Base-by-base conservation (phyloP, 30 jellyfish, hydroid and myxozoan species). In the Aurelia aurita complex sp. Pacific region DNA sequence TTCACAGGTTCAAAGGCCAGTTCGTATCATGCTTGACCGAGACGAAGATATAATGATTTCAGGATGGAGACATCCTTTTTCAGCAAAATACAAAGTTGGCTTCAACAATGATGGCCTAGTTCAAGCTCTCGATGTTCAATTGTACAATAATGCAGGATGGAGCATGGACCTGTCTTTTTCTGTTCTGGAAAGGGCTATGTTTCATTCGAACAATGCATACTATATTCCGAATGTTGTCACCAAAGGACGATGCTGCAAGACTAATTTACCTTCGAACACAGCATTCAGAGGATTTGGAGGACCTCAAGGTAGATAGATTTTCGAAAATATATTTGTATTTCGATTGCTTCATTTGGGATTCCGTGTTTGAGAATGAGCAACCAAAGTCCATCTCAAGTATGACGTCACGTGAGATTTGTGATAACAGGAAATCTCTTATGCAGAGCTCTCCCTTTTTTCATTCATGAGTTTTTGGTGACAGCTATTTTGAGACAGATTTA, bases 221-320 rank as follows among this genome's bases (percentile, higher is more conserved):
- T 73, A 15, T 43, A 53, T 83, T 12, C 92, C 92, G 7, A 70
- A 83, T 40, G 77, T 81, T 10, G 32, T 29, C 18, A 53, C 73
- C 69, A 10, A 38, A 60, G 90, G 90, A 40, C 54, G 77, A 10
- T 42, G 90, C 77, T 81, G 84, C 84, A 81, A 81, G 74, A 83
- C 92, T 3, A 83, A 83, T 57, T 40, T 83, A 38, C 80, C 92
- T 5, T 83, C 92, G 6, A 83, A 83, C 46, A 83, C 92, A 6
- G 92, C 92, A 4, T 83, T 83, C 80, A 73, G 92, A 32, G 92
- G 92, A 40, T 83, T 83, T 52, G 92, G 92, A 11, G 80, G 73
- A 12, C 92, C 92, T n/a, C 92, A 83, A 83, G 92, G 92, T 82
- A 52, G 16, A 8, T 52, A 46, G 57, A 7, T 46, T 46, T 46